These are phyloP conservation scores for Aphrocallistes beatrix DNA, from an alignment of 37 sponge, comb jelly and placozoan species.

Conservation along the genomic window DNA sequence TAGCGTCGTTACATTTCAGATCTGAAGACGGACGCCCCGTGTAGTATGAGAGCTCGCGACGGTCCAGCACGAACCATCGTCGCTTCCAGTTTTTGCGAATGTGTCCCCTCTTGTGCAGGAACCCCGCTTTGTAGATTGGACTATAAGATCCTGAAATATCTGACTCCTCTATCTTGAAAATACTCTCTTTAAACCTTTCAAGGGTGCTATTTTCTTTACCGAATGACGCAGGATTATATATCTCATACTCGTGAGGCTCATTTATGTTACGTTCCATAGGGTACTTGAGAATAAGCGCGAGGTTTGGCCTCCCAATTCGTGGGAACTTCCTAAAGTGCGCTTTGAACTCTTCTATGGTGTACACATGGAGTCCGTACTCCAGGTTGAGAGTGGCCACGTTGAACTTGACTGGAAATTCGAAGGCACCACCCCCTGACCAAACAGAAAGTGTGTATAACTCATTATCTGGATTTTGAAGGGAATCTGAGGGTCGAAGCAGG, in stretches of 20 bases:
- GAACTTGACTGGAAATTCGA: conserved; percentile 14
- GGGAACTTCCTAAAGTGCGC: conserved; percentile 11
- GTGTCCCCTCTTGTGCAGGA: neutral
- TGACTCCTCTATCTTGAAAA: neutral
- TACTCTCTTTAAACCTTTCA: neutral
- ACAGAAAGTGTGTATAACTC: neutral
- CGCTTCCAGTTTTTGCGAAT: neutral
- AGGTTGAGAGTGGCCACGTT: neutral
- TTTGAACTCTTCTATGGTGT: neutral
- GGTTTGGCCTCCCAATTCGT: neutral
- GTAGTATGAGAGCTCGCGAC: neutral
- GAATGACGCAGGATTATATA: neutral
- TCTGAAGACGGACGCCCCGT: neutral
- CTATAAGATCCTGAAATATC: neutral
- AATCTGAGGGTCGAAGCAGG: neutral
- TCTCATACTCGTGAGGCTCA: neutral
- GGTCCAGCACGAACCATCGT: neutral
- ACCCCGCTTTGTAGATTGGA: conserved; percentile 1
- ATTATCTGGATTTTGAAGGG: neutral
- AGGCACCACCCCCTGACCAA: neutral
- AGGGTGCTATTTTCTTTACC: neutral
- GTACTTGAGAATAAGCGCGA: neutral
- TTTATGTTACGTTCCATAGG: neutral
- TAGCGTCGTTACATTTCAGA: neutral
- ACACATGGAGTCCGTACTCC: conserved; percentile 4